Evolutionary conservation across 2,113 vertebrate genomes (phyloP), one percentile per base, ranked within the genome.

Genomic region (Hystrix cristata): DNA sequence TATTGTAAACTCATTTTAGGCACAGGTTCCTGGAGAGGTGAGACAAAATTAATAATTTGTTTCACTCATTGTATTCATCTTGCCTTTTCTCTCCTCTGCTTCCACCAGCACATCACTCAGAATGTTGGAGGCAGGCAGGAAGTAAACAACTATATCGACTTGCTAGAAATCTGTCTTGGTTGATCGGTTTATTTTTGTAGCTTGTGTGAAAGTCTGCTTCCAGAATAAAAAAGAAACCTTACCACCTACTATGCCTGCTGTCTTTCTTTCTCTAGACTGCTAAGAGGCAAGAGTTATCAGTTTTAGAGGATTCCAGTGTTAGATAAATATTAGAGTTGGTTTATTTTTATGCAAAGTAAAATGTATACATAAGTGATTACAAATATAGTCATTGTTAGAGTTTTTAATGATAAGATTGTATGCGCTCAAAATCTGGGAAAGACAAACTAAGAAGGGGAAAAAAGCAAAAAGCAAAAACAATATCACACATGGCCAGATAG

Each of bases 381-480:
- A 94, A 78, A 18, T 7, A 55, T 18, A 31, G 6, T 15, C 29
- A 38, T 74, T 87, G n/a, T 10, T 69, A 2, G 23, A 59, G 80
- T 69, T 72, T 72, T 97, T 67, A 92, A 62, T 80, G 48, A 78
- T 25, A 84, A 78, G 5, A 67, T 16, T 62, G 14, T 88, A 31
- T 34, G 88, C 43, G 90, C 72, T 25, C 16, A 90, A 93, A 93
- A 55, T 59, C 27, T 83, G 27, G 1, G 14, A 95, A 96, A 3
- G 18, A 69, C 23, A 87, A 95, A 91, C 48, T 83, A 80, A 81
- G 9, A 60, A 93, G 34, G n/a, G 16, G 59, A 72, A 90, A 34
- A 16, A 64, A 72, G 31, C 2, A 18, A 62, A 69, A n/a, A 71
- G 62, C 67, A 64, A 34, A 51, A 18, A 55, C n/a, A 48, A 12